phyloP scores from a whole-genome alignment of 2,113 vertebrate genomes.

The Pachypanchax playfairii region DNA sequence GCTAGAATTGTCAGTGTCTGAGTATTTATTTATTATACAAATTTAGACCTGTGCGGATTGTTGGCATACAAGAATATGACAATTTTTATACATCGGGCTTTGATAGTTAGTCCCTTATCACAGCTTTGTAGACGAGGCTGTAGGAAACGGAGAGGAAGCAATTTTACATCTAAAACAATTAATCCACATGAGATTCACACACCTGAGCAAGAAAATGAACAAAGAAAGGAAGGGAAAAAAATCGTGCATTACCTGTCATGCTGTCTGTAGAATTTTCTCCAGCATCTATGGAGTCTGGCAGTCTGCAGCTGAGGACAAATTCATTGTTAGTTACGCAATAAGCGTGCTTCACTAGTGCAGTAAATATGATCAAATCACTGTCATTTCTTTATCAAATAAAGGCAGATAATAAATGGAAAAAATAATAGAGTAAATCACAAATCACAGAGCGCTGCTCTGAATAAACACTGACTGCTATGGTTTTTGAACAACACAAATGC shows the following conservation, averaged over 20 bases:
- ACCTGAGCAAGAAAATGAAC: conserved; percentile 17
- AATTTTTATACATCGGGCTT: too few species aligned
- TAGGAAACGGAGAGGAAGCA: conserved; percentile 35
- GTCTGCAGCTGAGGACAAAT: conserved; percentile 70
- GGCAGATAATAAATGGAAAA: neutral
- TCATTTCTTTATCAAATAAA: neutral
- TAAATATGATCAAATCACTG: conserved; percentile 1
- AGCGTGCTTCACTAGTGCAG: neutral
- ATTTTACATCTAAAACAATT: conserved; percentile 46
- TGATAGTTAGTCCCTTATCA: conserved; percentile 20
- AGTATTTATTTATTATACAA: too few species aligned
- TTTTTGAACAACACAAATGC: conserved; percentile 31
- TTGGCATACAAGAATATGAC: too few species aligned
- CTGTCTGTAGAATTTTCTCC: conserved; percentile 69
- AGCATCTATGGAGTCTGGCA: conserved; percentile 72
- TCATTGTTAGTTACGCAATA: conserved; percentile 36
- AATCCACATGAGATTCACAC: conserved; percentile 53
- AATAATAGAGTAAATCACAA: neutral
- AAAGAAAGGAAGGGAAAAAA: conserved; percentile 13
- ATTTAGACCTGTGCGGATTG: too few species aligned
- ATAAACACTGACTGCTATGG: conserved; percentile 2
- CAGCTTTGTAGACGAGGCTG: conserved; percentile 23
- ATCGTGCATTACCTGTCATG: conserved; percentile 76
- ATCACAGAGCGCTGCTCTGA: neutral
- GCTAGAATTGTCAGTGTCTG: too few species aligned